Evolutionary conservation across 1,140 invertebrate species (phyloP).

Genomic region (Ephestia elutella): DNA sequence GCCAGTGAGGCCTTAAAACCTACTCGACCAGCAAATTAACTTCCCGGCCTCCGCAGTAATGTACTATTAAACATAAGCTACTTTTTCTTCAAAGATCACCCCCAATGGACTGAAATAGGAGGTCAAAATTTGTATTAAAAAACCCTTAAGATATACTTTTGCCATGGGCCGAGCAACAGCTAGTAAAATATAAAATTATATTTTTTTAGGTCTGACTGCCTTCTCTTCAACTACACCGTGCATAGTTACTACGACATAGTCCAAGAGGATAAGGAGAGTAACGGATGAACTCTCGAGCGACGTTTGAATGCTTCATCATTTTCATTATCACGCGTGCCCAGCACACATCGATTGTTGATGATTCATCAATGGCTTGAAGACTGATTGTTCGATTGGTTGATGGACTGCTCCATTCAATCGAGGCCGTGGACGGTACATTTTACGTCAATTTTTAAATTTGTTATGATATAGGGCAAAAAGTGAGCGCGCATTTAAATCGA

Average conservation of each 20-base stretch:
- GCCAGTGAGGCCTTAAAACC: too few species aligned
- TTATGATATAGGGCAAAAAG: slow-evolving; percentile 26
- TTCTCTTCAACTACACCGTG: slow-evolving; percentile 87
- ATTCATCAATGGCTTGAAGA: slow-evolving; percentile 39
- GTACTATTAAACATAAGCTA: too few species aligned
- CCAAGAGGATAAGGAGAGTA: slow-evolving; percentile 66
- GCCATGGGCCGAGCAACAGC: too few species aligned
- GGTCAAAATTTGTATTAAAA: too few species aligned
- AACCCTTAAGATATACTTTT: too few species aligned
- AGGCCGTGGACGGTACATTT: slow-evolving; percentile 8
- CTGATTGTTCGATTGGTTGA: slow-evolving; percentile 38
- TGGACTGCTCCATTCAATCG: not conserved
- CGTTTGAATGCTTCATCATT: slow-evolving; percentile 29
- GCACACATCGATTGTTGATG: slow-evolving; percentile 30
- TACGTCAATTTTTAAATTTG: slow-evolving; percentile 30
- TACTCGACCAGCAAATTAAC: too few species aligned
- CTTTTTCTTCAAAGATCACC: too few species aligned
- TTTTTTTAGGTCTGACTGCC: slow-evolving; percentile 85
- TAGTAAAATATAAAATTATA: not conserved
- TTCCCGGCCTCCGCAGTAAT: too few species aligned
- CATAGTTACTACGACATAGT: slow-evolving; percentile 82
- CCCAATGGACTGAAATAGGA: too few species aligned
- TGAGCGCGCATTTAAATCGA: slow-evolving; percentile 4
- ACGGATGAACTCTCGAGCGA: slow-evolving; percentile 37
- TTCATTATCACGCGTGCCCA: slow-evolving; percentile 22